Base-by-base conservation (phyloP, 2,797 vertebrate genomes). In the Vireo griseus region DNA sequence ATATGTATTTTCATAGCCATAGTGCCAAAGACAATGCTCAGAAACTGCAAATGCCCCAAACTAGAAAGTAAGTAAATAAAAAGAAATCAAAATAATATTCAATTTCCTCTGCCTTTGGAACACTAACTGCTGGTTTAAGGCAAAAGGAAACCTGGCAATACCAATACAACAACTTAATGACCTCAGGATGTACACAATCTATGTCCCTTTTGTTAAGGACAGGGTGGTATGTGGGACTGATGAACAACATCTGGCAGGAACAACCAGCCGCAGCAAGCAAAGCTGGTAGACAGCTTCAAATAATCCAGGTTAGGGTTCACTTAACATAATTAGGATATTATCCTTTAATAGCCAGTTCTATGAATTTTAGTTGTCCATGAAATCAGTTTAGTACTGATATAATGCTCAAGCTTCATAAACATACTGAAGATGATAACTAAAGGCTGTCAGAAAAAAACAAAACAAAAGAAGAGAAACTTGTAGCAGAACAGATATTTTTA, bases 181-280 rank as follows among this genome's bases (percentile, higher is more conserved):
- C 29, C 35, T 24, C 26, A 31, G 7, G 44, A 76, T 15, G 22
- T 52, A 55, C 11, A 10, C 0, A 0, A 24, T 77, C 33, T 26
- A 10, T 9, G 42, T 48, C 7, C 58, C 52, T 55, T 69, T 54
- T 0, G 0, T 31, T 67, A 33, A 24, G 17, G 39, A 16, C 29
- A 68, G 51, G 35, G 20, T 61, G 59, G 14, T 8, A 5, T 4
- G 19, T 9, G 20, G 50, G 40, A 75, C 0, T 71, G 65, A 50
- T 44, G 45, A 86, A 39, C 24, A 74, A 44, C 51, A 50, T 28
- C 75, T 77, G 72, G 21, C 57, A 93, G 45, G 19, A 65, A 57
- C 10, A 33, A 65, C 51, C 42, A 74, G 54, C 39, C 88, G 52
- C 86, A 90, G 48, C 35, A 42, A 83, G 52, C 47, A 55, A 69